Evolutionary conservation across 2,888 invertebrate genomes (phyloP), one percentile per base, ranked within the genome.

Genomic region (Syrista parreyssii): DNA sequence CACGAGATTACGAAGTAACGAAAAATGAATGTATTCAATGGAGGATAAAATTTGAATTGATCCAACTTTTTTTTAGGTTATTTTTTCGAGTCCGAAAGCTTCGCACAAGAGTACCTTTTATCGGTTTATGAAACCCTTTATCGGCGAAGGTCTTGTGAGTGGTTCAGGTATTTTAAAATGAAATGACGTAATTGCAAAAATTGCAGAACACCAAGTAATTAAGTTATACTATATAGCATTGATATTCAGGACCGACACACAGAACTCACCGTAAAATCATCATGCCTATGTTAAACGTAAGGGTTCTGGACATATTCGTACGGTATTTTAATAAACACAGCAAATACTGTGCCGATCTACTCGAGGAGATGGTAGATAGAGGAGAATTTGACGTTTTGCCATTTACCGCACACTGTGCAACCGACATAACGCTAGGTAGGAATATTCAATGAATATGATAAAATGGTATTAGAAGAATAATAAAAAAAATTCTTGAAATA

Each of bases 381-480:
- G 84, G 82, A 32, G 83, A 82, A 68, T 85, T 86, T 73, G 84
- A 86, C 31, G 75, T 86, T 34, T 77, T 80, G 30, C 79, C 85
- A 23, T 83, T 81, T 73, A 75, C 85, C 74, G 74, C 76, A 1
- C 78, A 81, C 23, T 84, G 83, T 69, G 82, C 84, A 3, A 73
- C 83, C 23, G 84, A 86, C n/a, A 85, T 86, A 23, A 84, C 84
- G 74, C 72, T 84, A 15, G 86, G 86, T 83, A 76, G 40, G 82
- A 40, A 9, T 9, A 12, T 71, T n/a, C 2, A 30, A 23, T 23
- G 9, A 36, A 32, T 68, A 23, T 3, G 3, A 31, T n/a, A 15
- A 1, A n/a, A 12, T 30, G 15, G 55, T 31, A n/a, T n/a, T 34
- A 1, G 3, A 72, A 15, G 11, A 68, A 15, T 1, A 32, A 69